phyloP scores from a whole-genome alignment of 2,888 invertebrate genomes.

The Cryptocephalus moraei region DNA sequence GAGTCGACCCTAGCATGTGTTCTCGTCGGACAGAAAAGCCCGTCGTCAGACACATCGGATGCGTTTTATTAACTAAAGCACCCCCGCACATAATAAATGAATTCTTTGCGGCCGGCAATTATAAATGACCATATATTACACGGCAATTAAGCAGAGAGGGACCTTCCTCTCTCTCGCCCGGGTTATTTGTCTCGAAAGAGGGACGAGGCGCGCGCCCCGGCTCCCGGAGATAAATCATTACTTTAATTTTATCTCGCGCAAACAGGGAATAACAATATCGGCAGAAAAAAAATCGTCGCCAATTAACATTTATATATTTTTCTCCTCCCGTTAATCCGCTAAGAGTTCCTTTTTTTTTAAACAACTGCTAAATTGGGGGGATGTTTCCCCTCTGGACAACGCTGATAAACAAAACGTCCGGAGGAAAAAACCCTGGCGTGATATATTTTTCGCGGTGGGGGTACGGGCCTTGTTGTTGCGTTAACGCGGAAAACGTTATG shows the following conservation, averaged over 20 bases:
- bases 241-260: slow-evolving; percentile 28
- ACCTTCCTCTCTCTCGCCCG: slow-evolving; percentile 14
- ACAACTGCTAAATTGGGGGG: slow-evolving; percentile 6
- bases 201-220: slow-evolving; percentile 14
- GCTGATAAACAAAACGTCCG: too few relatives aligned
- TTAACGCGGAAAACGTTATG: too few relatives aligned
- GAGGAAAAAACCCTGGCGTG: too few relatives aligned
- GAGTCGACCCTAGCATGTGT: slow-evolving; percentile 4
- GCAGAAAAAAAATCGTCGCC: slow-evolving; percentile 21
- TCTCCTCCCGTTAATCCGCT: slow-evolving; percentile 15
- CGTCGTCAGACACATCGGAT: slow-evolving; percentile 20
- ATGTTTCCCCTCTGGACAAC: slow-evolving; percentile 2
- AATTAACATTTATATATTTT: slow-evolving; percentile 22
- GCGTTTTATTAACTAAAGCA: slow-evolving; percentile 26
- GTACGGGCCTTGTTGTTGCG: too few relatives aligned
- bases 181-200: slow-evolving; percentile 19
- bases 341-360: slow-evolving; percentile 8
- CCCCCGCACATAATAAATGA: slow-evolving; percentile 26
- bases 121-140: slow-evolving; percentile 34
- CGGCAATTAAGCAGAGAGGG: slow-evolving; percentile 34
- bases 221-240: slow-evolving; percentile 25
- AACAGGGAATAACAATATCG: slow-evolving; percentile 23
- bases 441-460: too few relatives aligned
- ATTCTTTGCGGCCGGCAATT: slow-evolving; percentile 34
- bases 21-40: slow-evolving; percentile 10